Evolutionary conservation across 2,113 vertebrate genomes (phyloP), one percentile per base, ranked within the genome.

Genomic region (Ageneiosus marmoratus): DNA sequence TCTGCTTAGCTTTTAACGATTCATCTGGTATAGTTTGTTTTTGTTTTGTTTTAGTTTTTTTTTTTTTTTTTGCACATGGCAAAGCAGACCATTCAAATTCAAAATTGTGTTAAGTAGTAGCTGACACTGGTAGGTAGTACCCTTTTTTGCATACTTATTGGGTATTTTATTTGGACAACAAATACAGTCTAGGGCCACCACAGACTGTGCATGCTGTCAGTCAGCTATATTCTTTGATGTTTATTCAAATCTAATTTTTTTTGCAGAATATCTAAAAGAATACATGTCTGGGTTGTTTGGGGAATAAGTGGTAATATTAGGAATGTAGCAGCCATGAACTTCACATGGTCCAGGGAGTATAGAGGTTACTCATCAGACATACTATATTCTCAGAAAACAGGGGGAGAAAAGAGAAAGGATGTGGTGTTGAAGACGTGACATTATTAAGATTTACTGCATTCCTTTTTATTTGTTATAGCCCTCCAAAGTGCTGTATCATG

Each of bases 361-460:
- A 29, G 75, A 79, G 77, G 74, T 85, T 84, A 77, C 80, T 62
- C 80, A 82, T 50, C 70, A 84, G 32, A 82, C 60, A 37, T 34
- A 72, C 22, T 83, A 72, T 83, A 74, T 86, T 87, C 50, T 86
- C n/a, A n/a, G 62, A 80, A 70, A 84, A 46, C 41, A 73, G 37
- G 29, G 13, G 24, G 15, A 10, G 70, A 51, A 24, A 51, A 44
- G 51, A 56, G 29, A 24, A 22, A 55, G 77, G 11, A n/a, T 18
- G 27, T 44, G 77, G 29, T 74, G 50, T 48, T 50, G 24, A 69
- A 86, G 87, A 86, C 84, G 79, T 87, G 86, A 88, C 51, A 5
- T 16, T 85, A 72, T 60, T 89, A 62, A 58, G 86, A 79, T 32
- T 48, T 73, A 41, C 41, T 74, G 16, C 13, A 70, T 83, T 77